Percentiles rank a stretch among this genome's conserved stretches.
These are phyloP conservation scores for Diplodus sargus DNA, from an alignment of 2,797 vertebrate genomes.

Conservation along the genomic window DNA sequence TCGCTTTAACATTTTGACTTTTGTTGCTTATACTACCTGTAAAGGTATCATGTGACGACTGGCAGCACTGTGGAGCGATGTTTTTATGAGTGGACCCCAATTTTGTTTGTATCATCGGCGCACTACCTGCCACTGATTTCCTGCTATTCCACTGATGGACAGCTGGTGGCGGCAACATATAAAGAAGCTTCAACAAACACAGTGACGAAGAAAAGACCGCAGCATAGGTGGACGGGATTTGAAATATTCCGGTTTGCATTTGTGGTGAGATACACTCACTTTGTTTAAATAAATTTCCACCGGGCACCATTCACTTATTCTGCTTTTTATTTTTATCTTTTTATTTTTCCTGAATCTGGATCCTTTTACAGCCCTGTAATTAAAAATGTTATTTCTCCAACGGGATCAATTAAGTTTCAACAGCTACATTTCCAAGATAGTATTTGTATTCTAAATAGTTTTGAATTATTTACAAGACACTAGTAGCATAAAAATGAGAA, in stretches of 20 bases:
- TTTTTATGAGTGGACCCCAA: neutral
- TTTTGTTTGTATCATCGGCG: neutral
- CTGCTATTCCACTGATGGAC: neutral
- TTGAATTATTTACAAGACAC: neutral
- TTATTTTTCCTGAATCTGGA: neutral
- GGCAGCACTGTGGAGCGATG: neutral
- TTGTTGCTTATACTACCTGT: neutral
- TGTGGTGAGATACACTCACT: neutral
- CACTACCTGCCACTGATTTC: neutral
- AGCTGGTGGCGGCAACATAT: neutral
- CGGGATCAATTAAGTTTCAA: neutral
- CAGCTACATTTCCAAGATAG: neutral
- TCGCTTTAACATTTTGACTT: neutral
- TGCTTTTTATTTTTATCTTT: neutral
- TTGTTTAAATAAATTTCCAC: neutral
- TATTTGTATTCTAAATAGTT: neutral
- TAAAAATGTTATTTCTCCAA: neutral
- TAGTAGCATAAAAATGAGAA: neutral
- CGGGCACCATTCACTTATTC: neutral
- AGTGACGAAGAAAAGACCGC: neutral
- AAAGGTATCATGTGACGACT: neutral
- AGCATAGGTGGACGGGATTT: neutral
- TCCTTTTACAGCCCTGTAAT: neutral
- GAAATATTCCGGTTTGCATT: no score
- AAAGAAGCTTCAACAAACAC: neutral